Evolutionary conservation across 2,888 invertebrate species (phyloP).

Genomic region (Octodonta nipae): DNA sequence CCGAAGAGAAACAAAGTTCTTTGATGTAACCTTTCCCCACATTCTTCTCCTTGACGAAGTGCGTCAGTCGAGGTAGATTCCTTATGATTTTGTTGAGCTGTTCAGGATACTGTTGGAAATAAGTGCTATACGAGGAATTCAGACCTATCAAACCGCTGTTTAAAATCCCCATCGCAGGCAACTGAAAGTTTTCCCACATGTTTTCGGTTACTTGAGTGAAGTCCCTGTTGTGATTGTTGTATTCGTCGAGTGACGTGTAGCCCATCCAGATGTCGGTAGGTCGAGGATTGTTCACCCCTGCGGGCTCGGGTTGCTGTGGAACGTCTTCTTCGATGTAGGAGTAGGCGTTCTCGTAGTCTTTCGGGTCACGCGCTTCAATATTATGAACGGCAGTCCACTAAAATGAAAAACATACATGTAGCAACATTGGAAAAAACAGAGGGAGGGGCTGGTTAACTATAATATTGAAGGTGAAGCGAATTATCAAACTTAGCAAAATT

Average conservation of each 20-base stretch:
- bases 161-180: constrained; percentile 28
- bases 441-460: too few relatives aligned
- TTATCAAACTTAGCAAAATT: too few relatives aligned
- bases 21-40: constrained; percentile 86
- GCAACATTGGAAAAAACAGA: too few relatives aligned
- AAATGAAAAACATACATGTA: too few relatives aligned
- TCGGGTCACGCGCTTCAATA: constrained; percentile 54
- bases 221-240: constrained; percentile 16
- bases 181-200: constrained; percentile 16
- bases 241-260: constrained; percentile 28
- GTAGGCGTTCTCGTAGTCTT: constrained; percentile 34
- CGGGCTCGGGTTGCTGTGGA: constrained; percentile 17
- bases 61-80: constrained; percentile 66
- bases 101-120: constrained; percentile 25
- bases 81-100: constrained; percentile 42
- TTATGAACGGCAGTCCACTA: constrained; percentile 91
- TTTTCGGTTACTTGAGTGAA: constrained; percentile 16
- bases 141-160: constrained; percentile 31
- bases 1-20: constrained; percentile 79
- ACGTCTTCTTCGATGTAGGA: constrained; percentile 18
- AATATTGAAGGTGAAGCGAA: too few relatives aligned
- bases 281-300: constrained; percentile 17
- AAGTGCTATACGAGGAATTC: constrained; percentile 22
- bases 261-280: constrained; percentile 35
- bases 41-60: constrained; percentile 74